A percentile compares a stretch with the other conserved stretches of the same genome.
Evolutionary conservation across 2,113 vertebrate species (phyloP).

Genomic region (Ceyx cyanopectus): DNA sequence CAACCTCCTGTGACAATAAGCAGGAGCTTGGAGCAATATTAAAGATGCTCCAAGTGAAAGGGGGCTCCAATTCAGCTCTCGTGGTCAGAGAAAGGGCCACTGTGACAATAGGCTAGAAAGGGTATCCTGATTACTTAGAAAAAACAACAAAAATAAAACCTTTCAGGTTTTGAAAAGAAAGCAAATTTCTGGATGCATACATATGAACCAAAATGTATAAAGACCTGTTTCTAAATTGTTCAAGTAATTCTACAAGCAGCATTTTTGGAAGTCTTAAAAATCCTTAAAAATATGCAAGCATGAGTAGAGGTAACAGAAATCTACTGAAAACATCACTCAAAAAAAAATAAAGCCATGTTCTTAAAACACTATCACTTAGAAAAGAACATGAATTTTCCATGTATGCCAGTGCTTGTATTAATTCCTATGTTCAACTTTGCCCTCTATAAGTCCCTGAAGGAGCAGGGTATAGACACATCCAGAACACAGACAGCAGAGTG

Average conservation of each 20-base stretch:
- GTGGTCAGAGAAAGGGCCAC: not conserved
- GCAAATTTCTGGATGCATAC: not conserved
- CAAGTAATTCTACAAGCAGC: not conserved
- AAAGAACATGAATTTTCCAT: not conserved
- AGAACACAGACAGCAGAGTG: rapidly evolving
- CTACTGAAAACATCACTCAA: not conserved
- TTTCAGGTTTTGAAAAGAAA: not conserved
- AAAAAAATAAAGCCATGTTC: rapidly evolving
- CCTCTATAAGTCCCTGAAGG: not conserved
- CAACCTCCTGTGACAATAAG: constrained; percentile 30
- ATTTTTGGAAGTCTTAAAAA: not conserved
- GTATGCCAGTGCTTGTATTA: not conserved
- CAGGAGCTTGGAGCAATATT: constrained; percentile 22
- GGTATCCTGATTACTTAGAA: not conserved
- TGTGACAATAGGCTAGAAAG: not conserved
- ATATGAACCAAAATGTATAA: not conserved
- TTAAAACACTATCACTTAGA: not conserved
- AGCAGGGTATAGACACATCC: not conserved
- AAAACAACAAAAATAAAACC: not conserved
- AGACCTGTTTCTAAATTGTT: not conserved
- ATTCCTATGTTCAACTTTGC: not conserved
- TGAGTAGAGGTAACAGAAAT: not conserved
- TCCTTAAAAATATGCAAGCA: not conserved
- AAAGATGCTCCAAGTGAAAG: constrained; percentile 3
- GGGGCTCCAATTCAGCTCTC: not conserved